Evolutionary conservation across 2,888 invertebrate species (phyloP).

Genomic region (Lobophora halterata): DNA sequence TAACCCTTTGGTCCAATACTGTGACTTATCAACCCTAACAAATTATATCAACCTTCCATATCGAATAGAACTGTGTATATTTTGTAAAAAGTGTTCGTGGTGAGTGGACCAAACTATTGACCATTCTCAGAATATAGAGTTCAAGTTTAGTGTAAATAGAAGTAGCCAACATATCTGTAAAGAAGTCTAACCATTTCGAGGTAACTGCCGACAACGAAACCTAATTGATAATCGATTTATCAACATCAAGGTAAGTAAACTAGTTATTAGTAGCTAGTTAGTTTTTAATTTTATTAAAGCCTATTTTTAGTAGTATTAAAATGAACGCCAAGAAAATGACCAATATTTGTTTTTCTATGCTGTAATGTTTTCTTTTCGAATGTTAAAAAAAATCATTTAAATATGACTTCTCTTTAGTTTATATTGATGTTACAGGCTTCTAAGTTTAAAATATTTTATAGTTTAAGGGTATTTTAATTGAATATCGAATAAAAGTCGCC

Average conservation of each 20-base stretch:
- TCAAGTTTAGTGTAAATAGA: conserved; percentile 53
- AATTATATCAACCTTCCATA: conserved; percentile 55
- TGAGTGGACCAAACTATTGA: conserved; percentile 56
- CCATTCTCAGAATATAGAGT: conserved; percentile 32
- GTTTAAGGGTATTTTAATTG: too few species aligned
- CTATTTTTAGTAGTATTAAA: too few species aligned
- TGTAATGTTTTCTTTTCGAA: too few species aligned
- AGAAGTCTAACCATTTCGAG: conserved; percentile 27
- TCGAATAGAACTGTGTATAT: conserved; percentile 39
- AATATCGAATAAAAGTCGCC: too few species aligned
- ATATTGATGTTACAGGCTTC: too few species aligned
- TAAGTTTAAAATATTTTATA: too few species aligned
- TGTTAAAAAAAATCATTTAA: too few species aligned
- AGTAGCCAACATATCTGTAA: conserved; percentile 38
- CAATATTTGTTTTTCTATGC: too few species aligned
- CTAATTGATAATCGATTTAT: conserved; percentile 54
- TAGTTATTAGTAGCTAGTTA: neutral
- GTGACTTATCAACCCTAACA: conserved; percentile 59
- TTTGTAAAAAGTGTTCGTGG: conserved; percentile 35
- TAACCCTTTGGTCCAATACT: conserved; percentile 62
- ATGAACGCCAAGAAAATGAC: too few species aligned
- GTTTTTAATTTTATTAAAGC: too few species aligned
- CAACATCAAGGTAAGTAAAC: conserved; percentile 49
- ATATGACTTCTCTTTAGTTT: too few species aligned
- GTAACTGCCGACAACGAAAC: conserved; percentile 43